A percentile compares a stretch with the other conserved stretches of the same genome.
Evolutionary conservation across 2,888 invertebrate genomes (phyloP).

Genomic region (Sinohyriopsis cumingii): DNA sequence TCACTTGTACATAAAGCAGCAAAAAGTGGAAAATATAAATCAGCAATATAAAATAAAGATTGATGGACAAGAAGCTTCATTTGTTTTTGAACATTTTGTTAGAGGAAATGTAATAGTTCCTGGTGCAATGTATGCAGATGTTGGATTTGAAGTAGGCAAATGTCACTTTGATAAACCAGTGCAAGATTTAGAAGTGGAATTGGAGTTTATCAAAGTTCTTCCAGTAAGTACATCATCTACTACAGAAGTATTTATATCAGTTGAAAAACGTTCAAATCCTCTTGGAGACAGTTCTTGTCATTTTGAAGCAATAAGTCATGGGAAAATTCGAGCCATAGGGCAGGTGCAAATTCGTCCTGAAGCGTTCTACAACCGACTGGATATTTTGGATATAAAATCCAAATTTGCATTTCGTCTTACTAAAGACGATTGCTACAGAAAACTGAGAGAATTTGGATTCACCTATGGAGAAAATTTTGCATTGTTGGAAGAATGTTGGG

Average conservation of each 20-base stretch:
- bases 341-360: too few relatives aligned
- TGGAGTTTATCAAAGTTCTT: slow-evolving; percentile 2
- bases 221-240: background rate
- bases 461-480: slow-evolving; percentile 1
- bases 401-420: background rate
- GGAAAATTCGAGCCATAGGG: too few relatives aligned
- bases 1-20: background rate
- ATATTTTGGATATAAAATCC: background rate
- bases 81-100: slow-evolving; percentile 25
- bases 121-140: slow-evolving; percentile 37
- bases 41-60: background rate
- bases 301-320: too few relatives aligned
- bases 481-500: background rate
- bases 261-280: too few relatives aligned
- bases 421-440: slow-evolving; percentile 1
- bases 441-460: slow-evolving; percentile 5
- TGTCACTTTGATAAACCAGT: background rate
- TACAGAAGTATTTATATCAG: background rate
- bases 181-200: slow-evolving; percentile 2
- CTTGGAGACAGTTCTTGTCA: too few relatives aligned
- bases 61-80: slow-evolving; percentile 10
- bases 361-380: background rate
- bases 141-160: slow-evolving; percentile 40
- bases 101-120: slow-evolving; percentile 20
- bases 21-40: too few relatives aligned